Base-by-base conservation (phyloP, 2,113 vertebrate species). In the Perognathus longimembris region DNA sequence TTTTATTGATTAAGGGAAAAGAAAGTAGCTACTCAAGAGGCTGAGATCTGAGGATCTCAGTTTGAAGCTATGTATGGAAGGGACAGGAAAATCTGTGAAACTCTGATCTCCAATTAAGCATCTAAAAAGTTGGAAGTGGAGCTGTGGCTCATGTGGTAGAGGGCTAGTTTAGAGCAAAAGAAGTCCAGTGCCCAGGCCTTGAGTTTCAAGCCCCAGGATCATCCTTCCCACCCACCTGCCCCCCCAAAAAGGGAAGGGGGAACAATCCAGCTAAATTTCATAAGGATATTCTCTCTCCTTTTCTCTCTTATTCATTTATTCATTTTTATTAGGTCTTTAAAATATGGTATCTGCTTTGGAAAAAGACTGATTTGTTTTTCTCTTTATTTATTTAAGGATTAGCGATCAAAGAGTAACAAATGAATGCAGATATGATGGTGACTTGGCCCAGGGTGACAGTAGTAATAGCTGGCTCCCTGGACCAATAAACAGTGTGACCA, bases 401-500 rank as follows among this genome's bases (percentile, higher is more conserved):
- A 83, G 45, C 77, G 76, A 66, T 95, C 70, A 86, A 67, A 75
- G 71, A 88, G 38, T 88, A 85, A 91, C 86, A 85, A 82, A 84
- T 90, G 59, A 90, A 45, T 92, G 66, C 91, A 24, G 78, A 79
- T 91, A 87, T 78, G 85, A 89, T 76, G 45, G 71, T 85, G 92
- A 89, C 54, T 85, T 93, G 82, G 81, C 74, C 42, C 11, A 82
- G 54, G 66, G 71, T 83, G 42, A 82, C 1, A 42, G 34, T 71
- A 63, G 85, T 86, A 67, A 69, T 90, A 93, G 89, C 82, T 76
- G 83, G 34, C 50, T 79, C 67, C 0, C 6, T 64, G 82, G 71
- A 57, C n/a, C 57, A 61, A 90, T 87, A 96, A 89, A 67, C 77
- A 94, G 24, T 28, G 71, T 69, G 73, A 42, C 79, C 88, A 95